phyloP scores from a whole-genome alignment of 1,140 invertebrate genomes.

The Babylonia areolata region DNA sequence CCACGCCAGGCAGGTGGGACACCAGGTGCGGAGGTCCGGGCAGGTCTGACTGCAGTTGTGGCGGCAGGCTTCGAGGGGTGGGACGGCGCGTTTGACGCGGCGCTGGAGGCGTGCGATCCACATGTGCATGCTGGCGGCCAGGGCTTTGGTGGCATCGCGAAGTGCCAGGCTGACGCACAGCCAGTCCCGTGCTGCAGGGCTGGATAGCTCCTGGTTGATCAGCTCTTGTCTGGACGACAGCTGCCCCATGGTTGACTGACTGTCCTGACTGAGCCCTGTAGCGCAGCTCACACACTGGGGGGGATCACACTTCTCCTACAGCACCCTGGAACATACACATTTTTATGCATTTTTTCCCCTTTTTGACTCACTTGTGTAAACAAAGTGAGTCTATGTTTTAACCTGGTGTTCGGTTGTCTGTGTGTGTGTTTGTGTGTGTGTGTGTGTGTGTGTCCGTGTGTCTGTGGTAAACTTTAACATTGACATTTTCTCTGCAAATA shows the following conservation, averaged over 20 bases:
- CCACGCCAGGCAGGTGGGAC: constrained; percentile 44
- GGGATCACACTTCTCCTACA: background rate
- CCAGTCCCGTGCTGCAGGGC: constrained; percentile 48
- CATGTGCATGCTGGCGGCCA: constrained; percentile 46
- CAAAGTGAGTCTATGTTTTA: no score
- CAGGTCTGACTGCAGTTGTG: constrained; percentile 46
- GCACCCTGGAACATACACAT: background rate
- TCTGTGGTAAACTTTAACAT: no score
- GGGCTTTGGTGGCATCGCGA: constrained; percentile 46
- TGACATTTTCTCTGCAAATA: no score
- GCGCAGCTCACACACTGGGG: background rate
- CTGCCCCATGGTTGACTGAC: constrained; percentile 44
- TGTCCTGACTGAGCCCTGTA: background rate
- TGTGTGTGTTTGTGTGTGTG: no score
- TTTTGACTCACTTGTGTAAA: no score
- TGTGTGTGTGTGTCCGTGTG: no score
- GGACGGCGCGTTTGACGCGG: constrained; percentile 21
- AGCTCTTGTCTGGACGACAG: constrained; percentile 45
- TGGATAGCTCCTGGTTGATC: constrained; percentile 41
- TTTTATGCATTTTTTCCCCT: background rate
- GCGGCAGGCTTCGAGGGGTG: constrained; percentile 20
- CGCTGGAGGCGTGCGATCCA: constrained; percentile 47
- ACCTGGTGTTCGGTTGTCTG: no score
- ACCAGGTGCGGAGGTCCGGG: constrained; percentile 32
- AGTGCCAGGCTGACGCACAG: constrained; percentile 47